Conservation (phyloP, 2,113 vertebrate genomes). For the Daphoenositta chrysoptera region DNA sequence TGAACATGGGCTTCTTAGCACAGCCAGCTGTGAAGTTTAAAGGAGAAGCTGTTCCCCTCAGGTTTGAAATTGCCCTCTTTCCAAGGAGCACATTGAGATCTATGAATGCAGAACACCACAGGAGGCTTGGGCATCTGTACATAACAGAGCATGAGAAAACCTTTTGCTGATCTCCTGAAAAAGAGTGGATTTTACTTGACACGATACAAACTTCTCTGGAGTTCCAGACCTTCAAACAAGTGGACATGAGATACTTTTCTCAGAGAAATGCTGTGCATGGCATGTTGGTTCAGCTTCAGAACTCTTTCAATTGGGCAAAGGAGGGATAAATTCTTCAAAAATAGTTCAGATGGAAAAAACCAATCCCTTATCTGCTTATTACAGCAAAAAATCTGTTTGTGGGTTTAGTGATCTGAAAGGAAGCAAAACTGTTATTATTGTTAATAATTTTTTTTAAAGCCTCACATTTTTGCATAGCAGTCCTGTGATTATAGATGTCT, state of each 20-base stretch:
- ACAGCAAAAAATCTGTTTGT: neutral
- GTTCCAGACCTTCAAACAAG: neutral
- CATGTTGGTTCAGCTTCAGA: neutral
- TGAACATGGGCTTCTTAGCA: neutral
- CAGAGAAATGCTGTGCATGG: neutral
- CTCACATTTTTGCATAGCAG: neutral
- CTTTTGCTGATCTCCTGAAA: neutral
- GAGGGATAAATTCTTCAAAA: neutral
- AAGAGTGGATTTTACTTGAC: neutral
- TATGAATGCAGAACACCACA: neutral
- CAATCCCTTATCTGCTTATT: neutral
- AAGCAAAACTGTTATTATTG: neutral
- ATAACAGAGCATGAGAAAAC: neutral
- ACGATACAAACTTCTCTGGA: neutral
- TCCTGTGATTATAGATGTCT: neutral
- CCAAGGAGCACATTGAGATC: neutral
- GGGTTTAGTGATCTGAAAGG: neutral
- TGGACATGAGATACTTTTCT: neutral
- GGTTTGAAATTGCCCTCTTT: neutral
- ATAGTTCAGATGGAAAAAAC: neutral
- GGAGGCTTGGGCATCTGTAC: neutral
- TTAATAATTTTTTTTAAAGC: neutral
- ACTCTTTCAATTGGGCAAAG: neutral
- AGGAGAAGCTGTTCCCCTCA: neutral
- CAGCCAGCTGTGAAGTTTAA: neutral